These are phyloP conservation scores for Meloidogyne floridensis DNA, from an alignment of 1,140 invertebrate species.

Conservation along the genomic window DNA sequence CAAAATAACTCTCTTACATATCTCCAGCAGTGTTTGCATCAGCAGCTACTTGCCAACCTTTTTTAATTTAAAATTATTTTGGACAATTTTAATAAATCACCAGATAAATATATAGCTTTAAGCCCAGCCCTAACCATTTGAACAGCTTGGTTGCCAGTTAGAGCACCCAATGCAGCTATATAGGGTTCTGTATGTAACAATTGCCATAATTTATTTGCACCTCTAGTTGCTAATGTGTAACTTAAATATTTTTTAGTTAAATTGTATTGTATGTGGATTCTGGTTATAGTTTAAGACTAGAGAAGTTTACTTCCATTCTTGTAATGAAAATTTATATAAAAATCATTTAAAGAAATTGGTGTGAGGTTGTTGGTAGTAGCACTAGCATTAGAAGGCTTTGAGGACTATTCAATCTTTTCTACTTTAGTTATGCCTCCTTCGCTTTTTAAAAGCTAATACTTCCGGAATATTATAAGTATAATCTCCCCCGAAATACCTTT, in stretches of 20 bases:
- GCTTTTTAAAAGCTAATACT: too few relatives aligned
- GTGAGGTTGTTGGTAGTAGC: too few relatives aligned
- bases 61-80: conserved; percentile 28
- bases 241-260: background rate
- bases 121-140: conserved; percentile 67
- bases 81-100: conserved; percentile 30
- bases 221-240: conserved; percentile 65
- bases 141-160: conserved; percentile 67
- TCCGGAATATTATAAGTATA: too few relatives aligned
- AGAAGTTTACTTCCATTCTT: background rate
- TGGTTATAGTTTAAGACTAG: background rate
- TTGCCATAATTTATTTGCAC: conserved; percentile 66
- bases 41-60: conserved; percentile 67
- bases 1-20: conserved; percentile 52
- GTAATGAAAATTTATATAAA: too few relatives aligned
- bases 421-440: too few relatives aligned
- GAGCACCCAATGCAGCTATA: conserved; percentile 65
- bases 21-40: conserved; percentile 65
- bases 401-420: too few relatives aligned
- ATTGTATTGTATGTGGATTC: too few relatives aligned
- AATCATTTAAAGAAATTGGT: too few relatives aligned
- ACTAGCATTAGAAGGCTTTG: too few relatives aligned
- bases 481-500: too few relatives aligned
- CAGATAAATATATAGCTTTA: conserved; percentile 67
- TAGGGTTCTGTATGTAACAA: conserved; percentile 62